Conservation (phyloP, 2,797 vertebrate species). For the Cryptoblepharus egeriae region DNA sequence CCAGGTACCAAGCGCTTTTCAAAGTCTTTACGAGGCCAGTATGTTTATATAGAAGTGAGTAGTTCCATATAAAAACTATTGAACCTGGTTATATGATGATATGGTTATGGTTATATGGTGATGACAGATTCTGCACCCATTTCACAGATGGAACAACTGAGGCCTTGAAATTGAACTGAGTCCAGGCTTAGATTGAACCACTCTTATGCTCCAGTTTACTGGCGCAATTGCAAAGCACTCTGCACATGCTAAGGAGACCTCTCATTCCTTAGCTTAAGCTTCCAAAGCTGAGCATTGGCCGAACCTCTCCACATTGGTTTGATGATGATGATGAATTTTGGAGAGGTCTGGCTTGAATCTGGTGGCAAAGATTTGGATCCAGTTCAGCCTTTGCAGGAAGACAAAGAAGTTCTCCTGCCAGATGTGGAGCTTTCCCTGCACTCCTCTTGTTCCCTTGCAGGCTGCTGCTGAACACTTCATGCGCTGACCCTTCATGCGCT, state of each 20-base stretch:
- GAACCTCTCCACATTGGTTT: neutral
- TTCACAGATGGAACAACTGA: neutral
- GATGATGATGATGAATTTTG: neutral
- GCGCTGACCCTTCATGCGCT: too few relatives aligned
- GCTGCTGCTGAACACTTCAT: too few relatives aligned
- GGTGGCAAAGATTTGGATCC: neutral
- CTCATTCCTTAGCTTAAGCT: neutral
- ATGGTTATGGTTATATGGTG: too few relatives aligned
- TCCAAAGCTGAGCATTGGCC: neutral
- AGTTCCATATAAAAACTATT: neutral
- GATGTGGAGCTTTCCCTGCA: neutral
- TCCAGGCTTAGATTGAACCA: too few relatives aligned
- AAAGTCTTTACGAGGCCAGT: neutral
- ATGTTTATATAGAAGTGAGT: neutral
- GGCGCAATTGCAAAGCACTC: too few relatives aligned
- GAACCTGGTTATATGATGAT: neutral
- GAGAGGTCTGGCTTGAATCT: too few relatives aligned
- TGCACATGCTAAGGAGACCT: neutral
- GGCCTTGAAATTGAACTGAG: neutral
- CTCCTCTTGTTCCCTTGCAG: too few relatives aligned
- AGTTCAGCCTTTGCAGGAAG: neutral
- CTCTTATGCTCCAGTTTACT: too few relatives aligned
- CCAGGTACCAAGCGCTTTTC: neutral
- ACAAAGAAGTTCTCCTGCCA: neutral
- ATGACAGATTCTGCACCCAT: neutral